Evolutionary conservation across 2,888 invertebrate genomes (phyloP), one percentile per base, ranked within the genome.

Genomic region (Nineta flava): DNA sequence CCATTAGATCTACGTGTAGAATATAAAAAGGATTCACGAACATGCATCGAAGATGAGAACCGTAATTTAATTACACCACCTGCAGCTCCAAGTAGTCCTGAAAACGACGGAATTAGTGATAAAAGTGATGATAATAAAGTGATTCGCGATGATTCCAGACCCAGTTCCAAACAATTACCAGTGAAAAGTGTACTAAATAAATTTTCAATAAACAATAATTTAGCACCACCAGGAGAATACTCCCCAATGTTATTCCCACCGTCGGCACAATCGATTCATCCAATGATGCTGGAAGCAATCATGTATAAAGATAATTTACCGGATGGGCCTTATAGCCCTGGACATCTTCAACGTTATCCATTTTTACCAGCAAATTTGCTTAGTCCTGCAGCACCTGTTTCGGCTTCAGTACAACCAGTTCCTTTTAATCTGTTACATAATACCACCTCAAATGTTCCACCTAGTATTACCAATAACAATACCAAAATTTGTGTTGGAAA

Each of bases 1-100:
- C 93, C 93, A 1, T 73, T 93, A 51, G 94, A 93, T 67, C 75
- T 94, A 51, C 78, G 92, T 61, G 77, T 92, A 58, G 85, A 87
- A 53, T 84, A 85, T 67, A 90, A 92, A 65, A 84, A 90, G 66
- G 61, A 67, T 26, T 65, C 66, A 6, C 69, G 77, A 44, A 69
- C 70, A 51, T 66, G 72, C 62, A 69, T 86, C 17, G 83, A 87
- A 65, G 90, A 90, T 66, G 90, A 90, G 68, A 90, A 90, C 67
- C 83, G 86, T 64, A 90, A 90, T 67, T 73, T 88, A 53, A 83
- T 88, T 55, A 76, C 77, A 32, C 76, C n/a, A n/a, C n/a, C n/a
- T n/a, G n/a, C 77, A 16, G 71, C 75, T 45, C 65, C 65, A 50
- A 66, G 65, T 53, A 64, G 61, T 45, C 61, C 55, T 48, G 66